Evolutionary conservation across 1,140 invertebrate genomes (phyloP).

Genomic region (Drosophila leontia): DNA sequence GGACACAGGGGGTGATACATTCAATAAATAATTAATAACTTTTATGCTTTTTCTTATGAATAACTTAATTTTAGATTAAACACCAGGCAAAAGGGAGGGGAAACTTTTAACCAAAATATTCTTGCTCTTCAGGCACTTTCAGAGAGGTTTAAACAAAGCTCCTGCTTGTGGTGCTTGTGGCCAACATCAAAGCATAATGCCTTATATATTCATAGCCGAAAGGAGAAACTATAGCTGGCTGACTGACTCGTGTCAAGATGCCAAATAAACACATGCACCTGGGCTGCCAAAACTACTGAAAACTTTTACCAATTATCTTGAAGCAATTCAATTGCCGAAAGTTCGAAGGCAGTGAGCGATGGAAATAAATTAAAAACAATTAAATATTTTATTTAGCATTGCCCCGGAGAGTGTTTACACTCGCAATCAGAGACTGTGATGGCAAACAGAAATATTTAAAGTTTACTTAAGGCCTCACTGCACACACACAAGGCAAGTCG

Average conservation of each 20-base stretch:
- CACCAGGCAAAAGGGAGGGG: conserved; percentile 10
- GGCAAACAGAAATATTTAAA: conserved; percentile 50
- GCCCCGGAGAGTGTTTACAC: conserved; percentile 41
- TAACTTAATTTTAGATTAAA: conserved; percentile 56
- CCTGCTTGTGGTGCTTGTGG: conserved; percentile 46
- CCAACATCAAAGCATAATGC: conserved; percentile 58
- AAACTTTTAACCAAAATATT: neutral
- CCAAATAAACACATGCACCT: conserved; percentile 39
- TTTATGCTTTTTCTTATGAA: conserved; percentile 36
- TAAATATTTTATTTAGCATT: conserved; percentile 73
- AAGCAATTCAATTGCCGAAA: conserved; percentile 56
- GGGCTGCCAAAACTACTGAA: conserved; percentile 7
- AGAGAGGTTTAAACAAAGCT: conserved; percentile 35
- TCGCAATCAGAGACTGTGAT: conserved; percentile 14
- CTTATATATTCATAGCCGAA: conserved; percentile 47
- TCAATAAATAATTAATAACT: conserved; percentile 43
- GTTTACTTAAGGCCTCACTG: conserved; percentile 26
- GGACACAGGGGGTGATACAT: conserved; percentile 16
- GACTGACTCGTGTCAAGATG: conserved; percentile 23
- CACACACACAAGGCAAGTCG: conserved; percentile 1
- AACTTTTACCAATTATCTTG: conserved; percentile 50
- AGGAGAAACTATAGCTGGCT: conserved; percentile 12
- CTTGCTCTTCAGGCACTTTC: neutral
- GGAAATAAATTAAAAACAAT: conserved; percentile 73
- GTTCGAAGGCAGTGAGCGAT: conserved; percentile 30